A percentile compares a stretch with the other conserved stretches of the same genome.
Evolutionary conservation across 1,140 invertebrate genomes (phyloP).

Genomic region (Calycopis cecrops): DNA sequence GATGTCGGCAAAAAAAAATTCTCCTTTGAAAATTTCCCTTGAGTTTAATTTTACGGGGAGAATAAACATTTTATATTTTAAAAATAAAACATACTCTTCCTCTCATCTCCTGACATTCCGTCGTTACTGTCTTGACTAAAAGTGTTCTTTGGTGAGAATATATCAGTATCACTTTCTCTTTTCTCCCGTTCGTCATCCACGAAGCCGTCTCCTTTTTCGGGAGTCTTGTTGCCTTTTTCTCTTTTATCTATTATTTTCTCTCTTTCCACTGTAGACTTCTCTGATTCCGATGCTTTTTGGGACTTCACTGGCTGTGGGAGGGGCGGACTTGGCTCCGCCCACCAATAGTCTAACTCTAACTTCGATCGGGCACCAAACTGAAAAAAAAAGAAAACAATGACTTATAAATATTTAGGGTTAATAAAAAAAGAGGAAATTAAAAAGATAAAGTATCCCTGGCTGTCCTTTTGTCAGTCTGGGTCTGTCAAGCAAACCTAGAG

Average conservation of each 20-base stretch:
- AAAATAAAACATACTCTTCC: constrained; percentile 44
- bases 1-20: too few species aligned
- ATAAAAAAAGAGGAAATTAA: not conserved
- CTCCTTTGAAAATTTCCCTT: too few species aligned
- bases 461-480: not conserved
- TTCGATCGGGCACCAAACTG: constrained; percentile 88
- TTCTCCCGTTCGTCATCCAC: constrained; percentile 53
- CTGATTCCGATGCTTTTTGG: constrained; percentile 26
- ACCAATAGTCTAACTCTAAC: constrained; percentile 89
- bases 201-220: constrained; percentile 44
- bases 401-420: not conserved
- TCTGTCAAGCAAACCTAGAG: not conserved
- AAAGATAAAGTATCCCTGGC: too few species aligned
- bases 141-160: constrained; percentile 62
- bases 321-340: constrained; percentile 76
- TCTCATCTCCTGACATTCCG: constrained; percentile 58
- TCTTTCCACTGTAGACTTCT: constrained; percentile 17
- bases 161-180: constrained; percentile 53
- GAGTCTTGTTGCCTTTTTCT: constrained; percentile 39
- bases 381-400: constrained; percentile 18
- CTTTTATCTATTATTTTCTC: constrained; percentile 32
- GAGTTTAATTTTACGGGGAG: too few species aligned
- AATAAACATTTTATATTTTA: too few species aligned
- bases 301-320: constrained; percentile 38
- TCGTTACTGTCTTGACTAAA: constrained; percentile 67